These are phyloP conservation scores for Drosophila ohnishii DNA, from an alignment of 1,140 invertebrate genomes.

Conservation along the genomic window DNA sequence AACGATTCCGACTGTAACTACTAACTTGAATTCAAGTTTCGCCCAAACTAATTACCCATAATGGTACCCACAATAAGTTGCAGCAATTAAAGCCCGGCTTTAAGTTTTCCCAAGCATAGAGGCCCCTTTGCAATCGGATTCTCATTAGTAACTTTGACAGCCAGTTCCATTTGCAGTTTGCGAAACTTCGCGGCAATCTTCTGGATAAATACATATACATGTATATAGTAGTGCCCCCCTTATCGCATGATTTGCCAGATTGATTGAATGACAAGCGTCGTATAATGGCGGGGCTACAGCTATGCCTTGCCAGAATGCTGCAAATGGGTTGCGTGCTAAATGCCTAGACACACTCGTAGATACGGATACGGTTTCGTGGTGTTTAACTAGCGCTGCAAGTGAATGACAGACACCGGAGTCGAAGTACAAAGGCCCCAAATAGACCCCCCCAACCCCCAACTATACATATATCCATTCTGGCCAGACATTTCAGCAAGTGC, in stretches of 20 bases:
- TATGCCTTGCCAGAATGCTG: constrained; percentile 13
- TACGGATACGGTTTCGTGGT: constrained; percentile 38
- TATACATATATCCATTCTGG: constrained; percentile 44
- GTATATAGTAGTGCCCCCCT: constrained; percentile 3
- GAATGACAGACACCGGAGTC: constrained; percentile 65
- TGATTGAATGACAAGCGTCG: constrained; percentile 69
- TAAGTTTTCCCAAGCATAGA: constrained; percentile 7
- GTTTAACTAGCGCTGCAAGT: constrained; percentile 58
- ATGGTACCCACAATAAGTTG: constrained; percentile 15
- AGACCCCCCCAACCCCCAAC: constrained; percentile 1
- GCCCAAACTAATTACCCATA: constrained; percentile 26
- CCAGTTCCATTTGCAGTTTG: constrained; percentile 54
- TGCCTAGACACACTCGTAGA: constrained; percentile 53
- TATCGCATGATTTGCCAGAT: constrained; percentile 71
- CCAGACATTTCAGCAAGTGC: constrained; percentile 78
- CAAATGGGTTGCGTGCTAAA: constrained; percentile 71
- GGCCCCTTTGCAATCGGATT: constrained; percentile 13
- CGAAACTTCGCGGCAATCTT: constrained; percentile 46
- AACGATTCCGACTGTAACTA: constrained; percentile 7
- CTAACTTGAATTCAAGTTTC: constrained; percentile 16
- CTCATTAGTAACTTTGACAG: constrained; percentile 47
- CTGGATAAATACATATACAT: constrained; percentile 13
- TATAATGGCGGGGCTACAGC: constrained; percentile 13
- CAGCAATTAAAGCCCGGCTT: constrained; percentile 29
- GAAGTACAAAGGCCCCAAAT: constrained; percentile 50